Evolutionary conservation across 2,797 vertebrate species (phyloP), one percentile per base, ranked within the genome.

Genomic region (Gambelia wislizenii): DNA sequence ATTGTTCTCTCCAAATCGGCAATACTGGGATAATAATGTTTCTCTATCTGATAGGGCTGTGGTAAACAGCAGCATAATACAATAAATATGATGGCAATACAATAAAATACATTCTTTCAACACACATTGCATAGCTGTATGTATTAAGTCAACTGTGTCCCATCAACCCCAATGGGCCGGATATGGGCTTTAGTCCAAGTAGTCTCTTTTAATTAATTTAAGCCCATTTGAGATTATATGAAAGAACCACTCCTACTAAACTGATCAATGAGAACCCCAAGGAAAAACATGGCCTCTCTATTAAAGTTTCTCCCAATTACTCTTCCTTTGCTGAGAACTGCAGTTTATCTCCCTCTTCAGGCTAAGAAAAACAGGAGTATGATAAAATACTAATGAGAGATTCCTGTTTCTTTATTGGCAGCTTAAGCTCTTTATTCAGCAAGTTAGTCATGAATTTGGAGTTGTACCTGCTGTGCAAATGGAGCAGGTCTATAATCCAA

Each of bases 231-330:
- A 81, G 93, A 93, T 88, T 83, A 95, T 79, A 84, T 85, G 90
- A 44, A 92, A 92, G 95, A 93, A 87, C 18, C 44, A 0, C 86
- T 89, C 90, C 89, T 89, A 91, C 91, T 92, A 89, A 89, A 27
- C 82, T 94, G 94, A 96, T 94, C 91, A 93, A 89, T 93, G 92
- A 77, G 77, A 93, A 88, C 92, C 88, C 92, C 91, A 95, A 92
- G 94, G 91, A 79, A 92, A 91, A 95, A 75, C 82, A 86, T 30
- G 16, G 78, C 42, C 88, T 89, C 91, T 95, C 92, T 92, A 92
- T 95, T 96, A 91, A 91, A 77, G 90, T 92, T 93, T 86, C 87
- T 93, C 91, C 92, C 92, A 95, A 87, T 96, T 95, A 93, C 89
- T 0, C 0, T 61, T 90, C 91, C 92, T 94, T 91, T 93, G 89